Percentiles rank a stretch among this genome's conserved stretches.
Conservation (phyloP, 2,113 vertebrate species). For the Proterorhinus semilunaris region DNA sequence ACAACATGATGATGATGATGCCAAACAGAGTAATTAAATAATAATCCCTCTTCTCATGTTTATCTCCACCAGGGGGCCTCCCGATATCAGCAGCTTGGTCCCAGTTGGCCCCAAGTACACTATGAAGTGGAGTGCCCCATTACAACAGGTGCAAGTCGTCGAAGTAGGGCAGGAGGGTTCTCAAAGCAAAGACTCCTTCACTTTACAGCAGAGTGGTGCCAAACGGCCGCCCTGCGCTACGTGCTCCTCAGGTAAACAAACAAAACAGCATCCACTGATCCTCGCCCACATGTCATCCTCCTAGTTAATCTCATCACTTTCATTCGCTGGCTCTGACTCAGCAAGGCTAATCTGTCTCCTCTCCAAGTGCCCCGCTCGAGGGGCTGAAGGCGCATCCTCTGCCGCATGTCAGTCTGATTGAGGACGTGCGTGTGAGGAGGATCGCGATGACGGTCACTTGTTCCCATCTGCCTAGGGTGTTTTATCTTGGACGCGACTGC, state of each 20-base stretch:
- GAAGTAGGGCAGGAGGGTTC: constrained; percentile 87
- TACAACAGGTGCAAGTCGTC: constrained; percentile 89
- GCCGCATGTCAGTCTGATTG: constrained; percentile 66
- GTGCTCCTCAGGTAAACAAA: constrained; percentile 61
- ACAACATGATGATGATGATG: background rate
- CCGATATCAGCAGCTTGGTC: constrained; percentile 92
- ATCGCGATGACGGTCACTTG: constrained; percentile 69
- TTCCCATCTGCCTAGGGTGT: constrained; percentile 57
- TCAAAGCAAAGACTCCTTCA: constrained; percentile 79
- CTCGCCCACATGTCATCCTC: constrained; percentile 11
- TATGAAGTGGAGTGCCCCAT: constrained; percentile 92
- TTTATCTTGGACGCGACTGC: constrained; percentile 63
- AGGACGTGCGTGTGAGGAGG: constrained; percentile 65
- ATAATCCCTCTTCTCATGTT: background rate
- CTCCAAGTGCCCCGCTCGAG: constrained; percentile 33
- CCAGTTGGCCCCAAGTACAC: constrained; percentile 92
- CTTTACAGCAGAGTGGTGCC: constrained; percentile 74
- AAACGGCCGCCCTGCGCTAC: constrained; percentile 59
- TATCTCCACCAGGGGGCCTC: constrained; percentile 74
- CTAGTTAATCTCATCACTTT: constrained; percentile 51
- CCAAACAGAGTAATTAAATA: background rate
- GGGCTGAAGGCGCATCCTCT: constrained; percentile 35
- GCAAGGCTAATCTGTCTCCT: constrained; percentile 56
- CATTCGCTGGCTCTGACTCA: constrained; percentile 46
- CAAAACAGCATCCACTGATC: background rate